phyloP scores from a whole-genome alignment of 2,797 vertebrate species.

The Sebastes trivittatus region DNA sequence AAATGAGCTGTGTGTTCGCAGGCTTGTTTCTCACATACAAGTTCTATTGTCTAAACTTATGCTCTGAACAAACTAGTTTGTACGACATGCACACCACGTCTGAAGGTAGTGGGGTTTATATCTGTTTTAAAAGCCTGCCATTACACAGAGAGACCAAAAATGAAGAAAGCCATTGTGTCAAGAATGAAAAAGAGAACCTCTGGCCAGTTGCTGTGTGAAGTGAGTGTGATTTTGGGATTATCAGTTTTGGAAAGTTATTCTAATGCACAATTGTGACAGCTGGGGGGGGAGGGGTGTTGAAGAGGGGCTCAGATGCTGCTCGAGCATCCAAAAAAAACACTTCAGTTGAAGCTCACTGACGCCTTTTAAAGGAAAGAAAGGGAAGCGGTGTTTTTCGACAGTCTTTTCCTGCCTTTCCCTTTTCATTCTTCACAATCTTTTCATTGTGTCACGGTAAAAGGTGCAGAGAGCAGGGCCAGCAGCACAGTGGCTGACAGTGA shows the following conservation, averaged over 20 bases:
- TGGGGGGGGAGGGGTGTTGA: no score
- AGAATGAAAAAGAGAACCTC: not conserved
- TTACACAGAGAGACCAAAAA: no score
- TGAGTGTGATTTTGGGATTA: not conserved
- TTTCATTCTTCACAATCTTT: constrained; percentile 5
- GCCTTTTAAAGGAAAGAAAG: not conserved
- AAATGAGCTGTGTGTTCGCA: not conserved
- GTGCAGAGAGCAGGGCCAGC: not conserved
- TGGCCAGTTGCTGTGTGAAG: not conserved
- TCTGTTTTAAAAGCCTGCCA: not conserved
- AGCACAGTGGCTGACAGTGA: constrained; percentile 15
- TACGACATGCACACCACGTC: not conserved
- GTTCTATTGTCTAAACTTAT: not conserved
- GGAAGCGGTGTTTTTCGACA: not conserved
- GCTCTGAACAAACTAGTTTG: not conserved
- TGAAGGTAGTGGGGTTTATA: not conserved
- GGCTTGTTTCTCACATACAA: not conserved
- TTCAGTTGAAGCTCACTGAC: not conserved
- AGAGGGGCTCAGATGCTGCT: not conserved
- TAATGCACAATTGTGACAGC: not conserved
- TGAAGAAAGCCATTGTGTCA: not conserved
- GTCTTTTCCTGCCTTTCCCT: not conserved
- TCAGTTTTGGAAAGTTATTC: not conserved
- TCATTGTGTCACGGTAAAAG: constrained; percentile 20
- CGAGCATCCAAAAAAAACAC: not conserved